Evolutionary conservation across 1,140 invertebrate genomes (phyloP).

Genomic region (Melanaphis sacchari): DNA sequence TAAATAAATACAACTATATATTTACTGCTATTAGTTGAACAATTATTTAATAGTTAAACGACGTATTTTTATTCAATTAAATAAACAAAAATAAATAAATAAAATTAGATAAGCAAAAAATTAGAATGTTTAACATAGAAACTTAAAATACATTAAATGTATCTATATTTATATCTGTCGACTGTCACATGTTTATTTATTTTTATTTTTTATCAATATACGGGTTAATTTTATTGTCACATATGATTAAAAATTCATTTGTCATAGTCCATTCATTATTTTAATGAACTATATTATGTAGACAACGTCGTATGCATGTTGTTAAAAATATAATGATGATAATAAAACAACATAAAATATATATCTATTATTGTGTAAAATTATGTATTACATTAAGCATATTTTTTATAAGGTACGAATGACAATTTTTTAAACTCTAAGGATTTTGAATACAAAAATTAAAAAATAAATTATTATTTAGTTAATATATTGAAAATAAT

Average conservation of each 20-base stretch:
- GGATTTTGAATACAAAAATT: not conserved
- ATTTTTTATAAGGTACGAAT: not conserved
- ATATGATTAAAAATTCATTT: not conserved
- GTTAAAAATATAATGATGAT: not conserved
- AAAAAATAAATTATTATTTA: not conserved
- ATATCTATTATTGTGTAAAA: not conserved
- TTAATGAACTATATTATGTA: not conserved
- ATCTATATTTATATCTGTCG: not conserved
- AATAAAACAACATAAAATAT: not conserved
- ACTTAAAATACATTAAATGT: not conserved
- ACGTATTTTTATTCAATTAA: not conserved
- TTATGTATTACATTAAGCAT: not conserved
- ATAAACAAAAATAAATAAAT: not conserved
- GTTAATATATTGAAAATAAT: not conserved
- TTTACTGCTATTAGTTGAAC: not conserved
- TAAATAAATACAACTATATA: not conserved
- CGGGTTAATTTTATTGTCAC: not conserved
- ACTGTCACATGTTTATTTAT: not conserved
- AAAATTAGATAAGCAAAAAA: not conserved
- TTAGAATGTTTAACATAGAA: not conserved
- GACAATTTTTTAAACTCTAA: not conserved
- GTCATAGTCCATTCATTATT: not conserved
- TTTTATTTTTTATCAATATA: not conserved
- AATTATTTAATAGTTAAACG: not conserved
- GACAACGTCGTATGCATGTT: not conserved